Conservation (phyloP, 2,797 vertebrate genomes). For the Margarornis squamiger region DNA sequence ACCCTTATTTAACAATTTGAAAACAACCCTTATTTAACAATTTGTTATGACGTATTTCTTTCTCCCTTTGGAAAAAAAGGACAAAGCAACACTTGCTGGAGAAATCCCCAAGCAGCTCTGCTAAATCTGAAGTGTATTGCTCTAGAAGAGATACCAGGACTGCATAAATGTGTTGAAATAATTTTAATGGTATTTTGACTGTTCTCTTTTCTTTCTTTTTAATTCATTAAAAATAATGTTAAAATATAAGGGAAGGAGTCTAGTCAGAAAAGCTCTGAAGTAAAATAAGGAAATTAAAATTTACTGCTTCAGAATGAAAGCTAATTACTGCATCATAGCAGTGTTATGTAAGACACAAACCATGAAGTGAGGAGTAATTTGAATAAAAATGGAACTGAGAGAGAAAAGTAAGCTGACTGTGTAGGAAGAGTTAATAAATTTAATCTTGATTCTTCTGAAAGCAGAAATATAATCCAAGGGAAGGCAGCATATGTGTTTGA, state of each 20-base stretch:
- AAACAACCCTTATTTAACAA: background rate
- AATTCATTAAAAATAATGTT: background rate
- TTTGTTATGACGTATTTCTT: background rate
- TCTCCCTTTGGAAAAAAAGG: background rate
- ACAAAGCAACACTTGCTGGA: background rate
- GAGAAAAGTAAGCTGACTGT: background rate
- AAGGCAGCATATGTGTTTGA: background rate
- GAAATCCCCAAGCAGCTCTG: background rate
- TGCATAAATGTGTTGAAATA: background rate
- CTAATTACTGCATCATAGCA: background rate
- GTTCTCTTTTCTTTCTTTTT: background rate
- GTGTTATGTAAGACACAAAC: background rate
- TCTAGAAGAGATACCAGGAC: background rate
- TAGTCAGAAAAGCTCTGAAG: background rate
- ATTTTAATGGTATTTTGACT: background rate
- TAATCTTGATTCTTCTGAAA: background rate
- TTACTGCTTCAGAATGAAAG: background rate
- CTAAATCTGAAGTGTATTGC: background rate
- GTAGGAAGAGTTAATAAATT: background rate
- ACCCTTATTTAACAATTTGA: background rate
- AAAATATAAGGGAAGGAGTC: background rate
- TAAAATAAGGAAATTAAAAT: slow-evolving; percentile 6
- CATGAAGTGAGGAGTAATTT: background rate
- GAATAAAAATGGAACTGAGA: background rate
- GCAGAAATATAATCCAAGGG: background rate